These are phyloP conservation scores for Cheilosia pagana DNA, from an alignment of 2,888 invertebrate species.

Conservation along the genomic window DNA sequence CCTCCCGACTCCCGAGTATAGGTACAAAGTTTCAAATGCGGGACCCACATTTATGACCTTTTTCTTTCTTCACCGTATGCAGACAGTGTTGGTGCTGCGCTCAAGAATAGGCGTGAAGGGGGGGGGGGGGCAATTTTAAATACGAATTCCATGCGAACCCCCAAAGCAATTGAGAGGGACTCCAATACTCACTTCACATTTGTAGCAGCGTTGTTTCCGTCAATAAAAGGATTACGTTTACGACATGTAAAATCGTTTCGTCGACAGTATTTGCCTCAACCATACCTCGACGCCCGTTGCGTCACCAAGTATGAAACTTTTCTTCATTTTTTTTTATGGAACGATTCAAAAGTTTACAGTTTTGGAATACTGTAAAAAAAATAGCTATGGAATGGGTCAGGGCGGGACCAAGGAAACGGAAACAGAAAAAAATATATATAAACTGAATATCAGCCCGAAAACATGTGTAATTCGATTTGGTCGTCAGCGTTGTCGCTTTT, in stretches of 20 bases:
- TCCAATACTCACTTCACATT: conserved; percentile 54
- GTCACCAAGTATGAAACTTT: conserved; percentile 56
- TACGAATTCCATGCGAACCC: conserved; percentile 15
- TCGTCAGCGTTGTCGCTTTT: conserved; percentile 31
- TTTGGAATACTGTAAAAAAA: conserved; percentile 25
- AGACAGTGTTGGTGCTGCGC: conserved; percentile 29
- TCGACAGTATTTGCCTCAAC: conserved; percentile 51
- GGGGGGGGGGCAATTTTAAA: conserved; percentile 39
- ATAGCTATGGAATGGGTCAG: neutral
- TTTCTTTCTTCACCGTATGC: conserved; percentile 25
- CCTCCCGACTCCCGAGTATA: neutral
- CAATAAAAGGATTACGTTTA: conserved; percentile 71
- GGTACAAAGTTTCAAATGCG: conserved; percentile 30
- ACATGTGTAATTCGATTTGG: conserved; percentile 68
- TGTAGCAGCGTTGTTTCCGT: conserved; percentile 58
- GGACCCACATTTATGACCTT: conserved; percentile 53
- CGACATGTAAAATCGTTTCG: conserved; percentile 68
- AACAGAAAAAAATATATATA: conserved; percentile 4
- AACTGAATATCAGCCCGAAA: conserved; percentile 40
- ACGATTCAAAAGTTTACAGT: conserved; percentile 62
- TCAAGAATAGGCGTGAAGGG: conserved; percentile 8
- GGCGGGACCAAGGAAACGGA: neutral
- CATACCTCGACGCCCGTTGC: neutral
- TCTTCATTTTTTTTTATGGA: conserved; percentile 52
- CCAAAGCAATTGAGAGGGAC: conserved; percentile 21